Base-by-base conservation (phyloP, 1,140 invertebrate species). In the Euwallacea similis region DNA sequence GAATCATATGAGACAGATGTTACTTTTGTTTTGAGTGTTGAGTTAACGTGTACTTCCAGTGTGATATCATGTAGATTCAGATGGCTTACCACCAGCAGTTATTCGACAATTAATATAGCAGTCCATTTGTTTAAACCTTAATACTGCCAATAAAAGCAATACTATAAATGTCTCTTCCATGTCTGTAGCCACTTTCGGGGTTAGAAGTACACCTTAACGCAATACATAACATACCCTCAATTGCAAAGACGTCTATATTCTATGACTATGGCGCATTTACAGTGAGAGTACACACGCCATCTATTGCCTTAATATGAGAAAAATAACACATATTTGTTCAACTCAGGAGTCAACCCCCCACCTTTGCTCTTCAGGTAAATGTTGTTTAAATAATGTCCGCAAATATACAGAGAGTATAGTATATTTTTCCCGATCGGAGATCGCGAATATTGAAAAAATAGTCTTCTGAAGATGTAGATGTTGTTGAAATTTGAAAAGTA, bases 281-380 rank as follows among this genome's bases (percentile, higher is more conserved):
- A 33, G 21, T 33, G 21, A 33, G 21, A 33, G 43, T 42, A 63
- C 9, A 6, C 56, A 76, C 75, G 76, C 78, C 79, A 76, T 79
- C 76, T 77, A 79, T 75, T 80, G 79, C 79, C 79, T 80, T 80
- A 79, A 65, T 13, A 43, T 42, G 55, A 65, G 63, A 73, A 73
- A 75, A 53, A 66, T 69, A 77, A 70, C 76, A 79, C 77, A 78
- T 75, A 74, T 74, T 79, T 63, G 47, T 75, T 78, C 75, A 74
- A 43, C 73, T 76, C 73, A 74, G 76, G 76, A 77, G 76, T 77
- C 76, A 77, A 77, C 76, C 74, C 43, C 41, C 33, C 47, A 75
- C 73, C 70, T 71, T 68, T 43, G 53, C 66, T 70, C 56, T 67
- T 71, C 72, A 72, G 64, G 73, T 74, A 72, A 61, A 60, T 42